Evolutionary conservation across 2,113 vertebrate genomes (phyloP).

Genomic region (Amia ocellicauda): DNA sequence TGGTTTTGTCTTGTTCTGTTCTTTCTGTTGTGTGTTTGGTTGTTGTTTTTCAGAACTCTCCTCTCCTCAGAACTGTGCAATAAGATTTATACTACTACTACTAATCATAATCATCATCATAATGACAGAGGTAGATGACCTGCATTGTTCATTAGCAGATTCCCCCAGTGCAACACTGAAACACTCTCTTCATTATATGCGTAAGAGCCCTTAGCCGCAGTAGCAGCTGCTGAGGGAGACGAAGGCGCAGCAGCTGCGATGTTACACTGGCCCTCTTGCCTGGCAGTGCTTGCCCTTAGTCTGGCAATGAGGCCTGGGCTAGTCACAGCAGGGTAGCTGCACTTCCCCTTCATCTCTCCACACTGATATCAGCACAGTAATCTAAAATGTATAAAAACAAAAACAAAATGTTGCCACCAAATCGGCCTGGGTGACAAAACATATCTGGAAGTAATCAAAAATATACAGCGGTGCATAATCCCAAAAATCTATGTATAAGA

Average conservation of each 20-base stretch:
- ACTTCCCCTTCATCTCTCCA: conserved; percentile 52
- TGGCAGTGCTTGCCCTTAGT: conserved; percentile 44
- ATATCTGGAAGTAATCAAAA: not conserved
- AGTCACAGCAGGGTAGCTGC: conserved; percentile 59
- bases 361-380: conserved; percentile 27
- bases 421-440: not conserved
- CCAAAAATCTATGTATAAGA: not conserved
- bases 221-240: conserved; percentile 52
- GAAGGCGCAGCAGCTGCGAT: not conserved
- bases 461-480: not conserved
- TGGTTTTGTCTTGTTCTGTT: no score
- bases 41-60: no score
- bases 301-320: conserved; percentile 56
- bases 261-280: not conserved
- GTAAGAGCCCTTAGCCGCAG: conserved; percentile 32
- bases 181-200: not conserved
- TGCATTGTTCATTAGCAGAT: conserved; percentile 33
- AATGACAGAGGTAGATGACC: no score
- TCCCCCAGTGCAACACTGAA: not conserved
- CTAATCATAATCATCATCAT: no score
- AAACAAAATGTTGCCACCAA: no score
- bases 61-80: no score
- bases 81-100: no score
- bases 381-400: no score
- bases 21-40: no score